Evolutionary conservation across 2,888 invertebrate genomes (phyloP).

Genomic region (Oscheius sp.): DNA sequence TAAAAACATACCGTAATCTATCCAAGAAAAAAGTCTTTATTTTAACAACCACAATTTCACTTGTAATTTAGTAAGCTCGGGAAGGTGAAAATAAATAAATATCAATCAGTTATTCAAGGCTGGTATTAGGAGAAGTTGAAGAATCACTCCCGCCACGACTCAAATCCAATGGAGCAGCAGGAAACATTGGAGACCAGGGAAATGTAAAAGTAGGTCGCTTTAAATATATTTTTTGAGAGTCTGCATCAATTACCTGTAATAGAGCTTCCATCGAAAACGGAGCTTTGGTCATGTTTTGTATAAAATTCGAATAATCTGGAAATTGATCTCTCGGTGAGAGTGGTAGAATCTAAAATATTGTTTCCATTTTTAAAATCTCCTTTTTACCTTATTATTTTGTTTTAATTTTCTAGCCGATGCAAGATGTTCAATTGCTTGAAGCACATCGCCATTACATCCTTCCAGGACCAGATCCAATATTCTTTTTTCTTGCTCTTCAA

Average conservation of each 20-base stretch:
- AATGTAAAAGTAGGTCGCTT: slow-evolving; percentile 31
- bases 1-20: slow-evolving; percentile 7
- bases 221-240: slow-evolving; percentile 26
- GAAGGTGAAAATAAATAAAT: slow-evolving; percentile 5
- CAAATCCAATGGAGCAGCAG: slow-evolving; percentile 28
- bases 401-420: slow-evolving; percentile 52
- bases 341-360: not conserved
- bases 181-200: slow-evolving; percentile 39
- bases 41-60: slow-evolving; percentile 11
- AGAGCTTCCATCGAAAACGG: slow-evolving; percentile 50
- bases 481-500: slow-evolving; percentile 81
- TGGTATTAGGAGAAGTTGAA: slow-evolving; percentile 45
- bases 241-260: slow-evolving; percentile 39
- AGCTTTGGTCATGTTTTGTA: slow-evolving; percentile 26
- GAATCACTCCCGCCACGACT: slow-evolving; percentile 27
- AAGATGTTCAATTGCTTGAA: slow-evolving; percentile 90
- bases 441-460: slow-evolving; percentile 89
- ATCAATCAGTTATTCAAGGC: slow-evolving; percentile 12
- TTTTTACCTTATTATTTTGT: slow-evolving; percentile 12
- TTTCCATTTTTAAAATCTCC: not conserved
- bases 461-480: slow-evolving; percentile 91
- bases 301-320: slow-evolving; percentile 17
- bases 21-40: not conserved
- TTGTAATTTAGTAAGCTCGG: not conserved
- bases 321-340: slow-evolving; percentile 18